A percentile compares a stretch with the other conserved stretches of the same genome.
phyloP scores from a whole-genome alignment of 2,113 vertebrate species.

The Hylia prasina region DNA sequence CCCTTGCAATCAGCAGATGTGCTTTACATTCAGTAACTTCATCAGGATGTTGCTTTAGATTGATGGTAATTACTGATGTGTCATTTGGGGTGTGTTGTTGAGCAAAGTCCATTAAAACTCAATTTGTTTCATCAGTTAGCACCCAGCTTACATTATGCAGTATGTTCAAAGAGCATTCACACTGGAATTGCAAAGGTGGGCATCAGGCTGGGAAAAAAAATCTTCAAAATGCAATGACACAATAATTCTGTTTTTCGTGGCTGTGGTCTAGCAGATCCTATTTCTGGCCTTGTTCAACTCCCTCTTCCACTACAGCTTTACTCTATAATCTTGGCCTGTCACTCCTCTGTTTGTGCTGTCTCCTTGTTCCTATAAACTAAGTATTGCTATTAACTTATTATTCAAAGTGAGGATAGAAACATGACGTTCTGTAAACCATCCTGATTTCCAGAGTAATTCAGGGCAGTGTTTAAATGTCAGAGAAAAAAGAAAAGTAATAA shows the following conservation, averaged over 20 bases:
- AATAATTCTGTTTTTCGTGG: not conserved
- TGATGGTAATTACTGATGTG: constrained; percentile 40
- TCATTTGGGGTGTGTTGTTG: constrained; percentile 42
- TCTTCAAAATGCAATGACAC: not conserved
- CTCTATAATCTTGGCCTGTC: not conserved
- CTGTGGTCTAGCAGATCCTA: not conserved
- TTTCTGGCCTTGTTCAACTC: not conserved
- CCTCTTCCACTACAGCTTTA: not conserved
- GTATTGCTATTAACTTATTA: not conserved
- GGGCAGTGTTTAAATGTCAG: not conserved
- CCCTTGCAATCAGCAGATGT: constrained; percentile 38
- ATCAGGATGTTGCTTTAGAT: constrained; percentile 38
- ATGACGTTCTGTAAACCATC: not conserved
- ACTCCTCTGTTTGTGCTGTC: not conserved
- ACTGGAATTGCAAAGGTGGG: not conserved
- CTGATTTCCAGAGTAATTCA: not conserved
- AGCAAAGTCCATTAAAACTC: constrained; percentile 50
- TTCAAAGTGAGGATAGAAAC: not conserved
- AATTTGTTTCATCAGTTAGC: constrained; percentile 44
- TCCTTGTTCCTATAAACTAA: not conserved
- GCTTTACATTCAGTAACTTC: constrained; percentile 11
- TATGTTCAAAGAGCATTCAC: not conserved
- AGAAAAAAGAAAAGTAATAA: not conserved
- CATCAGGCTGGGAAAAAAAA: not conserved
- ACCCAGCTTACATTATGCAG: not conserved